Evolutionary conservation across 1,140 invertebrate species (phyloP), one percentile per base, ranked within the genome.

Genomic region (Subanguina moxae): DNA sequence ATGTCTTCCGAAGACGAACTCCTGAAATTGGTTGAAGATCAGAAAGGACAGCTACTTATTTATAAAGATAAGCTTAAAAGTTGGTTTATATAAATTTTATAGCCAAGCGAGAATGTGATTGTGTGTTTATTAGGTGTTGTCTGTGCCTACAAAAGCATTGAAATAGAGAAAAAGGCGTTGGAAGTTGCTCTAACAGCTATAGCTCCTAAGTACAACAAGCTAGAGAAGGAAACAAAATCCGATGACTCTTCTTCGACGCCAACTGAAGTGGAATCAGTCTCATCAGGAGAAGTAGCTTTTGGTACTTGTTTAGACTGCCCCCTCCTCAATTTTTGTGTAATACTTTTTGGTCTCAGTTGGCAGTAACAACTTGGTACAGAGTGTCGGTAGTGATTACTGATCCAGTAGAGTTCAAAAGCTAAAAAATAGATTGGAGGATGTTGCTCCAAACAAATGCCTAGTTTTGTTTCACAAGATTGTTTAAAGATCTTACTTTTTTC

Each of bases 1-100:
- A 67, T 67, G 46, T 19, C n/a, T 25, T 32, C 30, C n/a, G 30
- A 67, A 43, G 58, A 32, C 11, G 65, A 58, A 23, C 65, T 68
- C 21, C 17, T n/a, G 30, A 61, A 43, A 32, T 25, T 52, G 23
- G 25, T 75, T 19, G 65, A 78, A 17, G 76, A 77, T 62, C 76
- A 76, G 46, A 71, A 75, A 59, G 17, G n/a, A 13, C 74, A 75
- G 56, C 48, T 76, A 23, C 42, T 43, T n/a, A 64, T 30, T 28
- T 76, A 76, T 57, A 76, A 76, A 43, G 59, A 62, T 23, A 76
- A 78, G 46, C 52, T 76, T n/a, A 76, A 79, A 76, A 74, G 72
- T 74, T 25, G 67, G 23, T 42, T 66, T 71, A n/a, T n/a, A n/a
- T n/a, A 7, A 19, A 64, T 68, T 72, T 69, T 45, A 45, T 13